Percentiles rank a stretch among this genome's conserved stretches.
Conservation (phyloP, 2,797 vertebrate genomes). For the Allobates femoralis region DNA sequence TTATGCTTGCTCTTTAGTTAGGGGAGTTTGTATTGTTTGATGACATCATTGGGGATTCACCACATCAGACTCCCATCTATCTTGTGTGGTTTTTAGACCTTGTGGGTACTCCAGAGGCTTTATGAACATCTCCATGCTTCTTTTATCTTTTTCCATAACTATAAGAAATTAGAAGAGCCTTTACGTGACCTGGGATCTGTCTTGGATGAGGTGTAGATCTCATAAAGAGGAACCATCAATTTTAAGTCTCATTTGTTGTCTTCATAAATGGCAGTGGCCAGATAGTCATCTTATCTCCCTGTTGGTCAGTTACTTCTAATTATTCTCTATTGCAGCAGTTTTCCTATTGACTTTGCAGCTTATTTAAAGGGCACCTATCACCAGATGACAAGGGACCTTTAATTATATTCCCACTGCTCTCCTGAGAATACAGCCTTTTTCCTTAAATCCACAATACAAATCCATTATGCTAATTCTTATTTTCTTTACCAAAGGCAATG, state of each 20-base stretch:
- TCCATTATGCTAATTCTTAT: too few relatives aligned
- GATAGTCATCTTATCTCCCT: background rate
- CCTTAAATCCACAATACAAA: too few relatives aligned
- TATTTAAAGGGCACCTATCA: too few relatives aligned
- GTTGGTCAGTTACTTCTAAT: background rate
- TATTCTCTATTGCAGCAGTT: background rate
- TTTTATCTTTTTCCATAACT: background rate
- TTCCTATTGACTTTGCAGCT: background rate
- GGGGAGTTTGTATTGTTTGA: background rate
- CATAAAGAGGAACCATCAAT: background rate
- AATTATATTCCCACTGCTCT: too few relatives aligned
- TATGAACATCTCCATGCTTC: background rate
- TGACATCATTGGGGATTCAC: slow-evolving; percentile 26
- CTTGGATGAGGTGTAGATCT: background rate
- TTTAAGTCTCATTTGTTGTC: background rate
- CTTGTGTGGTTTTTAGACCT: background rate
- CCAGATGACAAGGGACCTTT: too few relatives aligned
- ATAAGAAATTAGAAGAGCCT: background rate
- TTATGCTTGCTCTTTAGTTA: background rate
- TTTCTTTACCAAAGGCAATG: too few relatives aligned
- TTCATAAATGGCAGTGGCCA: background rate
- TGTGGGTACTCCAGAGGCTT: background rate
- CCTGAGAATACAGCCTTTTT: too few relatives aligned
- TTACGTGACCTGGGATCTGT: background rate
- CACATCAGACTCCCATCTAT: background rate